Base-by-base conservation (phyloP, 2,113 vertebrate species). In the Aleadryas rufinucha region DNA sequence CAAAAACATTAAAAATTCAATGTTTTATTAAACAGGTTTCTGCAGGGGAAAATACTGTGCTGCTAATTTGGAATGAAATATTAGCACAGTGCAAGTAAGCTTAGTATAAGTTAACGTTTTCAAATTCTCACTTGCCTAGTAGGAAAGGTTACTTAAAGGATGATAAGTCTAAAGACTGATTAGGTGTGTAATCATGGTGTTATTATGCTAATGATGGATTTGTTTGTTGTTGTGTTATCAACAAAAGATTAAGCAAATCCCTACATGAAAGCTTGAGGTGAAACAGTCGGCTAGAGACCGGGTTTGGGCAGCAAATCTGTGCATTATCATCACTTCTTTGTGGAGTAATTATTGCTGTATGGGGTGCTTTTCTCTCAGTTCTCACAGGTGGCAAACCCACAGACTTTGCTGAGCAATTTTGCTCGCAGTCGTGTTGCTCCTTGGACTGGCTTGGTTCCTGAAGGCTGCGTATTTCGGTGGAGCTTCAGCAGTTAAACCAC, bases 121-220 rank as follows among this genome's bases (percentile, higher is more conserved):
- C 27, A 68, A 71, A 94, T 63, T 66, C 77, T 87, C 61, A 33
- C 82, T 89, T 72, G 71, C 87, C 26, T 76, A 33, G 60, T 74
- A 95, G 84, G 50, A 85, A 93, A 96, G 65, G 74, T 86, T 93
- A 80, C 92, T 78, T 77, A 85, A 84, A 42, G 35, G 42, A 68
- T 96, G 96, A 77, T 95, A 93, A 96, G 95, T 85, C 97, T 87
- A 91, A 66, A 92, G 97, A 92, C 97, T 98, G 98, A 98, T 98
- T 97, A 98, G 94, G 96, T 93, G 82, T 80, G 96, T 98, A 98
- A 98, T 98, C 95, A 78, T 41, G 77, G 92, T 87, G 96, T 98
- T 98, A 98, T 97, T 96, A 98, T 96, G 87, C 97, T 96, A 96
- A 96, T 97, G 95, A 95, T 93, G 95, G 95, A 95, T 95, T 78